Base-by-base conservation (phyloP, 1,140 invertebrate species). In the Drosophila oshimai region DNA sequence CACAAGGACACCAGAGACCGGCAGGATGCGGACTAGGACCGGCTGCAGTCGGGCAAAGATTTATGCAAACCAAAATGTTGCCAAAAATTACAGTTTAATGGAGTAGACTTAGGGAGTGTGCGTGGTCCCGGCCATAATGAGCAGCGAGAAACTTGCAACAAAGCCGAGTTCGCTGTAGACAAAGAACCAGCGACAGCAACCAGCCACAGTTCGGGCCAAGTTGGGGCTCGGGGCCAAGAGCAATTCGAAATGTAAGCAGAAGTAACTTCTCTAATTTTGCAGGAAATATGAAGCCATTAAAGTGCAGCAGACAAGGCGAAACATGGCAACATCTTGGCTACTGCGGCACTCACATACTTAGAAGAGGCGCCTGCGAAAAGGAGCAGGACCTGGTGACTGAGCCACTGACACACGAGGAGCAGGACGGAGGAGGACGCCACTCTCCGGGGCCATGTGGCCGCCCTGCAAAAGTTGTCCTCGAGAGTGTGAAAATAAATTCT, bases 21-120 rank as follows among this genome's bases (percentile, higher is more conserved):
- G 29, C 24, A 47, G 39, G 29, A 17, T 44, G 34, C 7, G 53
- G 28, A 31, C 36, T 13, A 18, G 61, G 51, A 60, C 49, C 42
- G 54, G 54, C 72, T 71, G 41, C 55, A 74, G 44, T 45, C 50
- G 47, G 36, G 33, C 55, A 42, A 76, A 81, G 83, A 89, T 89
- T 89, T 89, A 89, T 89, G 86, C 86, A 77, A 89, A 77, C 86
- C 86, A 50, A 89, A 89, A 89, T 89, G 87, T 80, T 86, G 86
- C 86, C 86, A 89, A 86, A 89, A 89, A 89, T 89, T 89, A 89
- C 86, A 89, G 76, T 89, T 89, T 89, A 89, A 89, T 89, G 79
- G 79, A 89, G 69, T 86, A 71, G 67, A 80, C 68, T 44, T 20
- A 37, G 39, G 26, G 37, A 42, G 49, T 37, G 33, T 37, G 39